phyloP scores from a whole-genome alignment of 2,113 vertebrate species.

The Orthonyx spaldingii region DNA sequence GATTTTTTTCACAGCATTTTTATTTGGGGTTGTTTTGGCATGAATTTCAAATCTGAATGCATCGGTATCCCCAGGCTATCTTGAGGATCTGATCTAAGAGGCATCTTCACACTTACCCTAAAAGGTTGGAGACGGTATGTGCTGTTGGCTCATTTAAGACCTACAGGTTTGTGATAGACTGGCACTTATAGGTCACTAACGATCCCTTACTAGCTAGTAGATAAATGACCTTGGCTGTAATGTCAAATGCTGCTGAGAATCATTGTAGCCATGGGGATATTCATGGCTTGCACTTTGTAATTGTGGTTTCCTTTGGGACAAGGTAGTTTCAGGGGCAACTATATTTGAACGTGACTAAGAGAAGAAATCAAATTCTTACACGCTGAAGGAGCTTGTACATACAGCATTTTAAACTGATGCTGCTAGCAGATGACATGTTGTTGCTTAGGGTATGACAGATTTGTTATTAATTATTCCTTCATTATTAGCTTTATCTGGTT shows the following conservation, averaged over 20 bases:
- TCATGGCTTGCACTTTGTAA: neutral
- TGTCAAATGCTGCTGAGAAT: neutral
- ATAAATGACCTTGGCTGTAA: constrained; percentile 16
- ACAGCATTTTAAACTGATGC: neutral
- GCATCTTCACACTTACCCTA: constrained; percentile 46
- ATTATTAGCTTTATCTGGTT: neutral
- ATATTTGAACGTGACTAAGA: neutral
- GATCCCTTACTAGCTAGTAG: neutral
- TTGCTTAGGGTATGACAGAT: neutral
- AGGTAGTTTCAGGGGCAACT: neutral
- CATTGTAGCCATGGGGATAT: neutral
- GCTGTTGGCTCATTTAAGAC: constrained; percentile 32
- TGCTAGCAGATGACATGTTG: neutral
- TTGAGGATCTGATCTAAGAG: constrained; percentile 61
- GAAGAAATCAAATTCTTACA: neutral
- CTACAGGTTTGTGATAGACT: constrained; percentile 22
- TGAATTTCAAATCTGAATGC: constrained; percentile 12
- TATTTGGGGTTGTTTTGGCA: constrained; percentile 8
- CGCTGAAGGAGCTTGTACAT: neutral
- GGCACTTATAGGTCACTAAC: neutral
- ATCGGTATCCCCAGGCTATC: constrained; percentile 32
- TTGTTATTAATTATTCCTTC: neutral
- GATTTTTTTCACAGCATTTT: constrained; percentile 2
- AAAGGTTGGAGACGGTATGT: constrained; percentile 22
- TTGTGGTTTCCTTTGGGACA: neutral